Evolutionary conservation across 2,113 vertebrate genomes (phyloP), one percentile per base, ranked within the genome.

Genomic region (Fulica atra): DNA sequence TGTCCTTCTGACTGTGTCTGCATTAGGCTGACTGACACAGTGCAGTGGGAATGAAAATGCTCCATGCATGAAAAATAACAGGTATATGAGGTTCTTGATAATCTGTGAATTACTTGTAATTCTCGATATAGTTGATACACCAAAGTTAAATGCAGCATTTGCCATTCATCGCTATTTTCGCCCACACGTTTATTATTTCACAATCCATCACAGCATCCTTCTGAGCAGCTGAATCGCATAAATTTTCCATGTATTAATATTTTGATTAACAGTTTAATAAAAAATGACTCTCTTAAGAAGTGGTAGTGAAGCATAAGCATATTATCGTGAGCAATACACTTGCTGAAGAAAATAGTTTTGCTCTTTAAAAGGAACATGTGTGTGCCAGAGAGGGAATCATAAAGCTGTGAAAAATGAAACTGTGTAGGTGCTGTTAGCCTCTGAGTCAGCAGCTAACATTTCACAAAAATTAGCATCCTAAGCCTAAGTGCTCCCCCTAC

Each of bases 391-490:
- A 80, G 26, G 19, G 38, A 83, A 85, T 44, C 87, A 69, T 84
- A 86, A 90, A 95, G 33, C 83, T 89, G 86, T 89, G 81, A 96
- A 93, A 91, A 91, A 91, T 79, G 61, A 89, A 84, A 77, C 72
- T 56, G 54, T 94, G 88, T 81, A 72, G 95, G 83, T 91, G 88
- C 74, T 82, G 64, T 88, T 61, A 66, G 61, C 46, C 70, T 96
- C 94, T 97, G 93, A 96, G 88, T 96, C 97, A 96, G 95, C 95
- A 97, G 78, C 64, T 89, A 93, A 59, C 88, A 93, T 96, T 92
- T 95, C 2, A 4, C 82, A 95, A 92, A 94, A 94, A 96, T 92
- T 91, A 97, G n/a, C 84, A 90, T 94, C 63, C 86, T 69, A 88
- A 93, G 84, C 48, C 79, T 79, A 69, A 96, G 65, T 28, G 53